Conservation (phyloP, 2,888 invertebrate genomes). For the Cheilosia pagana region DNA sequence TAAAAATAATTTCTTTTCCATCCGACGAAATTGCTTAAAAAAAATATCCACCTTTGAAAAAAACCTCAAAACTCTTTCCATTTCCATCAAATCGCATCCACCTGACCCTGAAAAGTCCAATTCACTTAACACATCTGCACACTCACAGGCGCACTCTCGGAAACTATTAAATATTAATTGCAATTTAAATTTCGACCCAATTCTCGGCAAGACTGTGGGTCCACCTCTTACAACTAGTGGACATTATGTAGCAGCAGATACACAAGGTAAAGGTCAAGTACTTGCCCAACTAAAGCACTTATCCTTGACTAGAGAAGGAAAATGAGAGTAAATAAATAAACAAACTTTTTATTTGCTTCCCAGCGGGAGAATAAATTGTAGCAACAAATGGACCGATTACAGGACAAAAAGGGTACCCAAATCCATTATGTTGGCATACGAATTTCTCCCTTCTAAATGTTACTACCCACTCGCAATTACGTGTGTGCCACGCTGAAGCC, state of each 20-base stretch:
- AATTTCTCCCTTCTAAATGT: too few relatives aligned
- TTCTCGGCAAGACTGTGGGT: conserved; percentile 6
- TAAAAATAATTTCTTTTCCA: neutral
- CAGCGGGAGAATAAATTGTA: neutral
- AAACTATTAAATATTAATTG: conserved; percentile 68
- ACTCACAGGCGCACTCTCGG: neutral
- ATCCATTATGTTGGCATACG: neutral
- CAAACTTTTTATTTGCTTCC: conserved; percentile 26
- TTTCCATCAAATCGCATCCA: conserved; percentile 7
- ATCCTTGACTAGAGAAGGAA: conserved; percentile 2
- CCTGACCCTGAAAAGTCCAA: conserved; percentile 18
- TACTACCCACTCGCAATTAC: neutral
- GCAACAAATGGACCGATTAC: neutral
- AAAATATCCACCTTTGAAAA: neutral
- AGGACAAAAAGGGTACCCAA: conserved; percentile 1
- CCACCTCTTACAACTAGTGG: conserved; percentile 4
- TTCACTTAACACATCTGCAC: neutral
- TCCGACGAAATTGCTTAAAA: neutral
- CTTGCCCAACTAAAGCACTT: conserved; percentile 35
- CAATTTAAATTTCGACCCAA: conserved; percentile 65
- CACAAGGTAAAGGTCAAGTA: conserved; percentile 44
- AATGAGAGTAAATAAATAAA: conserved; percentile 30
- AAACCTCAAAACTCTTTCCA: neutral
- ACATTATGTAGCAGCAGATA: neutral
- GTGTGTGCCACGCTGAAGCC: neutral